Conservation (phyloP, 2,888 invertebrate species). For the Lordiphosa andalusiaca region DNA sequence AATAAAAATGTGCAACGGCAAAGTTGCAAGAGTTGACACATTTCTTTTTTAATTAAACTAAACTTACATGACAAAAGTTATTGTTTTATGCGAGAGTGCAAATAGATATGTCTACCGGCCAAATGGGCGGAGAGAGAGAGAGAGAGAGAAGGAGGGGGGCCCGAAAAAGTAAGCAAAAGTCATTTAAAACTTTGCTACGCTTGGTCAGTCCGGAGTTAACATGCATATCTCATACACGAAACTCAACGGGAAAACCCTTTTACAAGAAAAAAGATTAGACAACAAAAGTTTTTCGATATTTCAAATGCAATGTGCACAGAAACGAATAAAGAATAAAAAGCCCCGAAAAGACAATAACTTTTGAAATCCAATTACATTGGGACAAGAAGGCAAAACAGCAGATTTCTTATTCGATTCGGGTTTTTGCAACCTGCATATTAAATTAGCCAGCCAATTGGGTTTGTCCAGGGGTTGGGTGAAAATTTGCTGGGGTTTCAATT, state of each 20-base stretch:
- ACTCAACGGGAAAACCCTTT: slow-evolving; percentile 4
- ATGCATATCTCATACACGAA: slow-evolving; percentile 44
- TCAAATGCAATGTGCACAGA: slow-evolving; percentile 41
- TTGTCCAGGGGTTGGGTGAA: slow-evolving; percentile 21
- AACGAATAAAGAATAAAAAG: slow-evolving; percentile 11
- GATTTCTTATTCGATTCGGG: slow-evolving; percentile 27
- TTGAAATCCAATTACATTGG: slow-evolving; percentile 60
- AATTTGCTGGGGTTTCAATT: slow-evolving; percentile 15
- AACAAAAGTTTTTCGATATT: slow-evolving; percentile 65
- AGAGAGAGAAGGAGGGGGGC: no score
- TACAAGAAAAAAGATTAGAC: slow-evolving; percentile 18
- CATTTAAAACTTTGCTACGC: slow-evolving; percentile 67
- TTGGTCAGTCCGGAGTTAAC: slow-evolving; percentile 64
- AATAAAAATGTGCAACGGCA: slow-evolving; percentile 37
- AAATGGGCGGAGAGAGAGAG: neutral
- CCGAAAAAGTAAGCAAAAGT: slow-evolving; percentile 65
- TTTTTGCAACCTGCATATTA: slow-evolving; percentile 65
- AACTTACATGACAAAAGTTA: slow-evolving; percentile 56
- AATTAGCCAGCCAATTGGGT: slow-evolving; percentile 67
- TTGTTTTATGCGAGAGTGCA: slow-evolving; percentile 48
- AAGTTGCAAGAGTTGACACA: slow-evolving; percentile 49
- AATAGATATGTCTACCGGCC: slow-evolving; percentile 42
- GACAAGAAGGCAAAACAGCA: slow-evolving; percentile 21
- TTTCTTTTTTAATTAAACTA: slow-evolving; percentile 63
- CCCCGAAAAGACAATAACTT: slow-evolving; percentile 60